Evolutionary conservation across 1,140 invertebrate genomes (phyloP).

Genomic region (Mycetomoellerius zeteki): DNA sequence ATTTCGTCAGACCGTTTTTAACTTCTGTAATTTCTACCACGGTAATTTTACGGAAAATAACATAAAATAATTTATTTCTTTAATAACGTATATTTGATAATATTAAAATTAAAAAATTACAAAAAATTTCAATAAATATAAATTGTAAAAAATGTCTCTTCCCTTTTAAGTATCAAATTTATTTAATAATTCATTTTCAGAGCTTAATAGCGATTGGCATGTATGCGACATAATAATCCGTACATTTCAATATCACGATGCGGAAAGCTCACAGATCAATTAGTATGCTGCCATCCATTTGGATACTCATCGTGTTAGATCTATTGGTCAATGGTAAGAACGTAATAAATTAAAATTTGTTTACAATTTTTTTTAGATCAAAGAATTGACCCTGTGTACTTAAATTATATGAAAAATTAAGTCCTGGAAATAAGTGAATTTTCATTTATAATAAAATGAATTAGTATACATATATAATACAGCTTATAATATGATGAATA

Average conservation of each 20-base stretch:
- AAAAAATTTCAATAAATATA: background rate
- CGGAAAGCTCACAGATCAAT: constrained; percentile 88
- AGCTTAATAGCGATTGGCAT: constrained; percentile 79
- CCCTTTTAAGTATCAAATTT: background rate
- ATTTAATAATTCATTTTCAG: constrained; percentile 51
- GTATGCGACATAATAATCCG: constrained; percentile 44
- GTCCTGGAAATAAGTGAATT: too few species aligned
- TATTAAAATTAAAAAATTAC: background rate
- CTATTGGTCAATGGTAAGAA: constrained; percentile 93
- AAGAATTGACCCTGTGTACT: background rate
- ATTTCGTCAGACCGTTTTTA: background rate
- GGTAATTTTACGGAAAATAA: background rate
- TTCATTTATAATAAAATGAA: too few species aligned
- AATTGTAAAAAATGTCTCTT: background rate
- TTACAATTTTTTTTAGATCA: background rate
- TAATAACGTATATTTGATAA: background rate
- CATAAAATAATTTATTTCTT: background rate
- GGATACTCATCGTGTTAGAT: constrained; percentile 93
- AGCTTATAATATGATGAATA: too few species aligned
- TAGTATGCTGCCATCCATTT: constrained; percentile 94
- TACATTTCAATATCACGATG: constrained; percentile 87
- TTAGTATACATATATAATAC: too few species aligned
- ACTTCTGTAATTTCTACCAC: constrained; percentile 2
- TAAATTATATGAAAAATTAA: too few species aligned
- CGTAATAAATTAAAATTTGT: constrained; percentile 26